These are phyloP conservation scores for Oedothorax gibbosus DNA, from an alignment of 1,140 invertebrate species.

Conservation along the genomic window DNA sequence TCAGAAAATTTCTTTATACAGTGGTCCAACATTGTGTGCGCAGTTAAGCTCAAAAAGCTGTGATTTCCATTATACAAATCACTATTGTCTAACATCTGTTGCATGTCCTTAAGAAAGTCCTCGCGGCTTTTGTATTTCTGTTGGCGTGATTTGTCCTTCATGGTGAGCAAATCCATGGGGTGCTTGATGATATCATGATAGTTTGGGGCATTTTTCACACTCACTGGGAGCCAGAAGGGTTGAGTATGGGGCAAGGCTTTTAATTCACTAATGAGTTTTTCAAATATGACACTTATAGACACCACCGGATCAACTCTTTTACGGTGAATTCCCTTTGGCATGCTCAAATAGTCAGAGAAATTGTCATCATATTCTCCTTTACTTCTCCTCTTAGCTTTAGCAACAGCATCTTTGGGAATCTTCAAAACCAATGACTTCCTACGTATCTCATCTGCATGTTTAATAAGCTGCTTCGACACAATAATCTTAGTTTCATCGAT, in stretches of 20 bases:
- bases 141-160: slow-evolving; percentile 89
- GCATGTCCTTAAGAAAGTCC: slow-evolving; percentile 93
- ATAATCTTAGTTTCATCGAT: slow-evolving; percentile 80
- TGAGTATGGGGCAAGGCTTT: slow-evolving; percentile 88
- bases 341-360: slow-evolving; percentile 91
- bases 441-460: slow-evolving; percentile 85
- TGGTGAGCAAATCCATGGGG: slow-evolving; percentile 98
- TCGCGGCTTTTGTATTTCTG: slow-evolving; percentile 94
- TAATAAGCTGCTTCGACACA: slow-evolving; percentile 64
- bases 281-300: slow-evolving; percentile 90
- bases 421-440: slow-evolving; percentile 83
- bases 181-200: slow-evolving; percentile 91
- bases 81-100: slow-evolving; percentile 96
- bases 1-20: slow-evolving; percentile 87
- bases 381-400: slow-evolving; percentile 74
- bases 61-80: slow-evolving; percentile 90
- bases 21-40: slow-evolving; percentile 86
- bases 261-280: slow-evolving; percentile 94
- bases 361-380: slow-evolving; percentile 74
- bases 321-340: slow-evolving; percentile 84
- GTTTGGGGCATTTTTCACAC: slow-evolving; percentile 91
- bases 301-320: slow-evolving; percentile 95
- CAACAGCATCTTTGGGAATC: slow-evolving; percentile 80
- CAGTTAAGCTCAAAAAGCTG: slow-evolving; percentile 85
- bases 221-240: slow-evolving; percentile 94